phyloP scores from a whole-genome alignment of 2,797 vertebrate genomes.

The Dermochelys coriacea region DNA sequence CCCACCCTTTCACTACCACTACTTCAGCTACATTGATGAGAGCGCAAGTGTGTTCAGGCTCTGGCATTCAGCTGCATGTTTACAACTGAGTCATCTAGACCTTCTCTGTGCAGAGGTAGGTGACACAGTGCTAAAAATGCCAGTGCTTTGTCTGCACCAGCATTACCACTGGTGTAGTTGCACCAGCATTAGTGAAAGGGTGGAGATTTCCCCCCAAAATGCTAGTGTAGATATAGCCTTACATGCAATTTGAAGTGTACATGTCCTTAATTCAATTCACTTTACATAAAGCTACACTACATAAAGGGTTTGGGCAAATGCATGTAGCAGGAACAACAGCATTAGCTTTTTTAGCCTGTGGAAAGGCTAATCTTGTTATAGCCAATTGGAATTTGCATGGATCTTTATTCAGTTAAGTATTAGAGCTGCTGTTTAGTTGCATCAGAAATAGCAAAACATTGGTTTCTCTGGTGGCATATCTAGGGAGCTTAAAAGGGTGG shows the following conservation, averaged over 20 bases:
- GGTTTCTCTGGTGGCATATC: not conserved
- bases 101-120: not conserved
- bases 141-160: not conserved
- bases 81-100: not conserved
- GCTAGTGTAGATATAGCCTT: not conserved
- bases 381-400: constrained; percentile 69
- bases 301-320: constrained; percentile 64
- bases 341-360: constrained; percentile 33
- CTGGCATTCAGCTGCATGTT: not conserved
- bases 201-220: not conserved
- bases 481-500: not conserved
- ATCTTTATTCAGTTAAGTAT: constrained; percentile 66
- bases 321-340: constrained; percentile 67
- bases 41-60: not conserved
- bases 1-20: not conserved
- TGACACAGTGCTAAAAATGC: not conserved
- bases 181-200: not conserved
- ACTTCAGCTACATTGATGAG: not conserved
- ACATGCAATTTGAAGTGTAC: not conserved
- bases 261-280: constrained; percentile 49
- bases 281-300: constrained; percentile 74
- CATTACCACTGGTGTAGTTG: not conserved
- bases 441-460: constrained; percentile 58
- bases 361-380: constrained; percentile 71
- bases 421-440: constrained; percentile 64